These are phyloP conservation scores for Drosophila nr. medialis DNA, from an alignment of 2,888 invertebrate species.

Conservation along the genomic window DNA sequence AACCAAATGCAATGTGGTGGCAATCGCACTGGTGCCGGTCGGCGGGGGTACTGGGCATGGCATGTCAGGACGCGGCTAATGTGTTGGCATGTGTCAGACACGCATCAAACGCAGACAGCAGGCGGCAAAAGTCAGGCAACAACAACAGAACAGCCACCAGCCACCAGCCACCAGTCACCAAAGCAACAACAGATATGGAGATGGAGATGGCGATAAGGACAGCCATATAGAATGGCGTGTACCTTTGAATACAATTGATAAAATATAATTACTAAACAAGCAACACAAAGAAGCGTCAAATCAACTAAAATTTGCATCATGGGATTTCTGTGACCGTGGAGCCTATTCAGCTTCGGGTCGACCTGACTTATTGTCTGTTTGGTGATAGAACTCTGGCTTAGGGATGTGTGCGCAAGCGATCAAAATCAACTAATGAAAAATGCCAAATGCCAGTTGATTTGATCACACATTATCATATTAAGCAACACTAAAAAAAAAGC, in stretches of 20 bases:
- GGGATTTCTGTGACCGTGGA: neutral
- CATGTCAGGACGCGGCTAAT: constrained; percentile 48
- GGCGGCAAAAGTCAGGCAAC: constrained; percentile 35
- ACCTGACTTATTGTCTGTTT: neutral
- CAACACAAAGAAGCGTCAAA: neutral
- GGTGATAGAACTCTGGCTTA: neutral
- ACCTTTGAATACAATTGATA: constrained; percentile 11
- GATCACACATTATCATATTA: neutral
- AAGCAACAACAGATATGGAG: neutral
- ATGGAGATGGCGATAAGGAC: neutral
- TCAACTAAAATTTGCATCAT: neutral
- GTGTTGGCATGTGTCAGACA: constrained; percentile 75
- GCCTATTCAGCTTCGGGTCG: neutral
- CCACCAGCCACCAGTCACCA: neutral
- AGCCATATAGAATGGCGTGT: constrained; percentile 27
- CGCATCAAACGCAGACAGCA: constrained; percentile 65
- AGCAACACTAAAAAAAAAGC: neutral
- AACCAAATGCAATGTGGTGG: constrained; percentile 32
- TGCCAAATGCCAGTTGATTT: no score
- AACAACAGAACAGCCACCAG: constrained; percentile 2
- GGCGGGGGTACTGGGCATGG: constrained; percentile 11
- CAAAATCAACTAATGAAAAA: neutral
- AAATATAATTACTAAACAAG: neutral
- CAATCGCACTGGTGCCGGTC: constrained; percentile 10
- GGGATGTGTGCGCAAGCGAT: neutral